phyloP scores from a whole-genome alignment of 92 coral and sea anemone genomes.

The Nematostella vectensis region DNA sequence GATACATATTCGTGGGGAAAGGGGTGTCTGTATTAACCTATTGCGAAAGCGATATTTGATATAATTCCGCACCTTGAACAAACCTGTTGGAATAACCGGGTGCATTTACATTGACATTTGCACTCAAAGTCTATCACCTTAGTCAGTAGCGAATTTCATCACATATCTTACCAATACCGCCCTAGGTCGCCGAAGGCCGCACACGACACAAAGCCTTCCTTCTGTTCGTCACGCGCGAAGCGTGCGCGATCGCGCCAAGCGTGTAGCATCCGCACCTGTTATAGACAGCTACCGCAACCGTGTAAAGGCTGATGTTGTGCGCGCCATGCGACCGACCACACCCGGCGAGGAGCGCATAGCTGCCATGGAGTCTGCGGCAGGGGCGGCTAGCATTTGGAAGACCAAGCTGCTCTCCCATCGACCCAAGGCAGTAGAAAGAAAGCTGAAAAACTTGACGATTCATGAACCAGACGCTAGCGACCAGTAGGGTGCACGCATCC shows the following conservation, averaged over 20 bases:
- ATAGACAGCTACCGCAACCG: constrained; percentile 58
- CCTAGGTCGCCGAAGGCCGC: constrained; percentile 75
- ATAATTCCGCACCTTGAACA: no score
- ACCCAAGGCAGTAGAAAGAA: constrained; percentile 29
- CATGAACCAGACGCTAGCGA: constrained; percentile 10
- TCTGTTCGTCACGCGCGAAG: constrained; percentile 37
- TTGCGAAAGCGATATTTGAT: no score
- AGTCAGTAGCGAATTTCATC: no score
- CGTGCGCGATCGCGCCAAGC: constrained; percentile 30
- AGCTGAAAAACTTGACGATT: constrained; percentile 21
- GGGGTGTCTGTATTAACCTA: no score
- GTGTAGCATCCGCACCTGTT: constrained; percentile 72
- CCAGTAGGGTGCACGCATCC: no score
- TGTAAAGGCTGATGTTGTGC: constrained; percentile 46
- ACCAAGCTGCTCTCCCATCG: constrained; percentile 40
- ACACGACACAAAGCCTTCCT: constrained; percentile 78
- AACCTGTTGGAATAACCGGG: no score
- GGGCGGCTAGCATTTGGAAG: constrained; percentile 48
- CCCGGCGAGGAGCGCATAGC: constrained; percentile 15
- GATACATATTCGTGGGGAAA: no score
- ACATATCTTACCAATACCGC: no score
- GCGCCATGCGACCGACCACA: constrained; percentile 52
- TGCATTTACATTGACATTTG: no score
- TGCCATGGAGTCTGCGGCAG: constrained; percentile 26
- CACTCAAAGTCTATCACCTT: no score